Evolutionary conservation across 2,888 invertebrate genomes (phyloP), one percentile per base, ranked within the genome.

Genomic region (Bimastos eiseni): DNA sequence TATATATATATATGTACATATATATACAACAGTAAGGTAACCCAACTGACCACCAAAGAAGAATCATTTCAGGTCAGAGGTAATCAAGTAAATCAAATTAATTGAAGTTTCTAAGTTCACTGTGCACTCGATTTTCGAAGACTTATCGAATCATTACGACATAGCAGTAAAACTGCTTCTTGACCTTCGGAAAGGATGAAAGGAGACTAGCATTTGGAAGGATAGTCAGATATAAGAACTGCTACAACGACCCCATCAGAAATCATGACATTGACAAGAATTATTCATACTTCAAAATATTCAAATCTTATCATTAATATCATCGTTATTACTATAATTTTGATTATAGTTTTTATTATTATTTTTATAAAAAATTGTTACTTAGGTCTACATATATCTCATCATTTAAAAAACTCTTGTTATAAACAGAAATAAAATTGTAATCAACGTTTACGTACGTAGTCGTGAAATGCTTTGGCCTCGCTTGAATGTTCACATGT

Each of bases 391-490:
- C 1, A 41, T 17, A 41, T 13, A 11, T 49, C 49, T 24, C 49
- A 49, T 49, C 4, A 49, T 49, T 24, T 24, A 49, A 49, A 24
- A 49, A 0, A n/a, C n/a, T n/a, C n/a, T n/a, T n/a, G n/a, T n/a
- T n/a, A 49, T 21, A 4, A 33, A 21, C 38, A n/a, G 8, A 70
- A 24, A 70, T 70, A 30, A 49, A 49, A n/a, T 70, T 1, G 30
- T 70, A n/a, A n/a, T n/a, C n/a, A 70, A 70, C n/a, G n/a, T 70
- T 55, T 91, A 96, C 97, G 96, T 96, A 97, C 97, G 96, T 99
- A 99, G 96, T 99, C 99, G 95, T 99, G 99, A 96, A 99, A 99
- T 94, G 99, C 99, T 96, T 99, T 99, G 90, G 99, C 99, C 96
- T 99, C 99, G 94, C 98, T 98, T 93, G 99, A 99, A 96, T 99